Percentiles rank a stretch among this genome's conserved stretches.
Conservation (phyloP, 2,113 vertebrate species). For the Oophaga pumilio region DNA sequence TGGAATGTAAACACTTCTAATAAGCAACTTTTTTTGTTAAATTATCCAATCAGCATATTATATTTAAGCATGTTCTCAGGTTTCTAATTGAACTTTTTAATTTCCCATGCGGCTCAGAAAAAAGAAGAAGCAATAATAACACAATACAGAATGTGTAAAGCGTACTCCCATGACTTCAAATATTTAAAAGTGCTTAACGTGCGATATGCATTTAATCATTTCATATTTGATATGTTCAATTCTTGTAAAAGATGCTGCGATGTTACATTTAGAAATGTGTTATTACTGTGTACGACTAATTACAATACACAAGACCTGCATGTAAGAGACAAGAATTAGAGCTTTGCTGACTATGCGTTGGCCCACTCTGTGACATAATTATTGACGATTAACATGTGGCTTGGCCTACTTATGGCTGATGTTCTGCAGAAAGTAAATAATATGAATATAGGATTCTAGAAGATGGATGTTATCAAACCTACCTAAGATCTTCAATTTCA, state of each 20-base stretch:
- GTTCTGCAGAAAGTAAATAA: not conserved
- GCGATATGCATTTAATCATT: not conserved
- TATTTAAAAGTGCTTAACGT: not conserved
- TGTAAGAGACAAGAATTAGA: not conserved
- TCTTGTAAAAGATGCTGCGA: conserved; percentile 5
- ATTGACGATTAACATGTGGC: not conserved
- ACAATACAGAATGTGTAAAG: not conserved
- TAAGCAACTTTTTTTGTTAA: conserved; percentile 9
- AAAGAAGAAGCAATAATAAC: not conserved
- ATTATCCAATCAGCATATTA: conserved; percentile 22
- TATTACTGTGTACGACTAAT: not conserved
- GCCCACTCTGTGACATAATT: not conserved
- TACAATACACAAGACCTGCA: not conserved
- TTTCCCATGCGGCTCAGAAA: not conserved
- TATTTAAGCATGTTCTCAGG: conserved; percentile 5
- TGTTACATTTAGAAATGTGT: not conserved
- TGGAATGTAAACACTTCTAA: conserved; percentile 18
- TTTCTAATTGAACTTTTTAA: conserved; percentile 18
- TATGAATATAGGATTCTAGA: not conserved
- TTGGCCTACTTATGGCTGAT: conserved; percentile 2
- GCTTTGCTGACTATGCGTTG: not conserved
- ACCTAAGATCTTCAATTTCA: not conserved
- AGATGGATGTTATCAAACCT: not conserved
- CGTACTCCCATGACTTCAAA: not conserved
- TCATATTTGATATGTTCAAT: not conserved